Conservation (phyloP, 2,113 vertebrate genomes). For the Muntiacus muntjak region DNA sequence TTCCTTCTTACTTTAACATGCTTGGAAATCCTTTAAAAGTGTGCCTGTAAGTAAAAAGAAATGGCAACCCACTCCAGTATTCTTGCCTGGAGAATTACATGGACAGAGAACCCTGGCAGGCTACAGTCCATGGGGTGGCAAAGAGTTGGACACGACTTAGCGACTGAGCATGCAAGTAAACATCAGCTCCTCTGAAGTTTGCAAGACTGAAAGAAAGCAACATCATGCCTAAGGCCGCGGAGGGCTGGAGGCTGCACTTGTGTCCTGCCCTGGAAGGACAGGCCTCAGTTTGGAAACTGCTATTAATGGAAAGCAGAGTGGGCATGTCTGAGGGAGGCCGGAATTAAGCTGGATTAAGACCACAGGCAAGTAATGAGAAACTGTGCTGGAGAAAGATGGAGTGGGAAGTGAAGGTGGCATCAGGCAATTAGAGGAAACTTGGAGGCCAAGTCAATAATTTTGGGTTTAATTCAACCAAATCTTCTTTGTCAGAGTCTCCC, state of each 20-base stretch:
- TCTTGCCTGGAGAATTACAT: background rate
- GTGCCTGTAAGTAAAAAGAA: background rate
- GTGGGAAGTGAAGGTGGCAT: background rate
- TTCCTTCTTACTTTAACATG: background rate
- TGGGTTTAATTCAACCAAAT: background rate
- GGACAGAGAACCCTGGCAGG: background rate
- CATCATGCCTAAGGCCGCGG: background rate
- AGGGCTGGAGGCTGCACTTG: background rate
- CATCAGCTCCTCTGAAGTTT: background rate
- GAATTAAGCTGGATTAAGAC: background rate
- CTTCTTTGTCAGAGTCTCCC: background rate
- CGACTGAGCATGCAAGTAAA: background rate
- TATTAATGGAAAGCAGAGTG: background rate
- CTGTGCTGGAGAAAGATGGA: background rate
- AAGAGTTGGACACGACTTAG: background rate
- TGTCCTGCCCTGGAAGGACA: background rate
- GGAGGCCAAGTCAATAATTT: background rate
- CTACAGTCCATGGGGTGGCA: background rate
- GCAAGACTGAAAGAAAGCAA: background rate
- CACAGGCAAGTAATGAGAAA: background rate
- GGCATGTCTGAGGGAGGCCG: background rate
- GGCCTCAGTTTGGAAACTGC: background rate
- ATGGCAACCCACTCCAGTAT: background rate
- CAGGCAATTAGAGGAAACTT: background rate
- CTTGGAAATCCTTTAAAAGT: background rate